phyloP scores from a whole-genome alignment of 2,113 vertebrate genomes.

The Caretta caretta region DNA sequence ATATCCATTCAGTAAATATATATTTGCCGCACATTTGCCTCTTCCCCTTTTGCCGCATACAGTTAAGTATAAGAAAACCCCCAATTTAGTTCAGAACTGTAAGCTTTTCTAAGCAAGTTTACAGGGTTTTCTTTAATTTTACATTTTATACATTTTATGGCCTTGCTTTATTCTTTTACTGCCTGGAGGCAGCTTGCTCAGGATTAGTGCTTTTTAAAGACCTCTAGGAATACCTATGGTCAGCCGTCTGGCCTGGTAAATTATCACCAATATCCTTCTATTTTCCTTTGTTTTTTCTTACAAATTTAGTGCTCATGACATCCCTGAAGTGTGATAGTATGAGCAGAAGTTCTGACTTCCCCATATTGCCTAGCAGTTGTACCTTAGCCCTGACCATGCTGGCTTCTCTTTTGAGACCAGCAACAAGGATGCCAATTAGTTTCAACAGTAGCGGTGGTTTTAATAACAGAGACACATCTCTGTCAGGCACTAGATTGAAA shows the following conservation, averaged over 20 bases:
- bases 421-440: not conserved
- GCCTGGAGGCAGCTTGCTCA: not conserved
- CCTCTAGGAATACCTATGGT: not conserved
- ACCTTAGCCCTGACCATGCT: not conserved
- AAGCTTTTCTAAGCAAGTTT: not conserved
- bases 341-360: no score
- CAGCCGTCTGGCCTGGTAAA: not conserved
- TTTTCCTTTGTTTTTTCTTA: not conserved
- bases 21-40: not conserved
- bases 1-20: not conserved
- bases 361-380: not conserved
- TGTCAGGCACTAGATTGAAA: not conserved
- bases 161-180: not conserved
- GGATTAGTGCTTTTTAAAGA: not conserved
- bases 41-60: not conserved
- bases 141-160: not conserved
- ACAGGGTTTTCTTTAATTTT: not conserved
- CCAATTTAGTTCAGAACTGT: not conserved
- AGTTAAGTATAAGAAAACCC: not conserved
- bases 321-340: no score
- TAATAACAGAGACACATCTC: not conserved
- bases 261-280: not conserved
- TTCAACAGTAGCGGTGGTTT: not conserved
- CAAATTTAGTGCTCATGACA: not conserved
- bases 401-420: not conserved